These are phyloP conservation scores for Pseudachorutes palmiensis DNA, from an alignment of 1,140 invertebrate genomes.

Conservation along the genomic window DNA sequence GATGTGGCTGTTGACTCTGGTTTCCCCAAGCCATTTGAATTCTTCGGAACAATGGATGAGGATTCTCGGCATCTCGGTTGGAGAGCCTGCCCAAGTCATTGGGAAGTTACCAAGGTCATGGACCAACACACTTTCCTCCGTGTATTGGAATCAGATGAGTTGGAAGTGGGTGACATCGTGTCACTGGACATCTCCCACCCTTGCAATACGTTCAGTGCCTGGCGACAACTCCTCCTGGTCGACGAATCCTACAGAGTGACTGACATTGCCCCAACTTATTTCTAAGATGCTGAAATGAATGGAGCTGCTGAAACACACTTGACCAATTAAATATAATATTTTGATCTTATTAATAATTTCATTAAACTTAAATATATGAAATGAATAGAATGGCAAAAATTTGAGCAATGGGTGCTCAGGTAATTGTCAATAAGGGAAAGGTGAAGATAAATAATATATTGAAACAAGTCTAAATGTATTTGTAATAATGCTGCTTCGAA, in stretches of 20 bases:
- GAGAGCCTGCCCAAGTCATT: not conserved
- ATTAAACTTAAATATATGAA: too few relatives aligned
- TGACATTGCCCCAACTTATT: conserved; percentile 25
- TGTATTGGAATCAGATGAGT: conserved; percentile 14
- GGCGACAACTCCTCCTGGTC: conserved; percentile 20
- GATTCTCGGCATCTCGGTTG: not conserved
- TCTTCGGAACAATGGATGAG: conserved; percentile 12
- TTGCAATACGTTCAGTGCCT: conserved; percentile 33
- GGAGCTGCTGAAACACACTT: too few relatives aligned
- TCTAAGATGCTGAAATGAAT: too few relatives aligned
- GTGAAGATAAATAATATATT: too few relatives aligned
- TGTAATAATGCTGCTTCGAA: too few relatives aligned
- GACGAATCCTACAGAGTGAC: conserved; percentile 23
- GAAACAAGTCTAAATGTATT: too few relatives aligned
- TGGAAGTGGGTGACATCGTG: conserved; percentile 32
- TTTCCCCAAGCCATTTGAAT: conserved; percentile 23
- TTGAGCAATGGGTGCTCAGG: too few relatives aligned
- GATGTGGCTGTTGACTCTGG: conserved; percentile 29
- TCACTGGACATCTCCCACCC: conserved; percentile 30
- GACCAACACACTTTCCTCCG: conserved; percentile 34
- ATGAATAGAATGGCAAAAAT: too few relatives aligned
- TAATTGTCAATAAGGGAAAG: too few relatives aligned
- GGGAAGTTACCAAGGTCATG: conserved; percentile 32
- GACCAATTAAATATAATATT: too few relatives aligned
- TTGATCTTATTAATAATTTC: too few relatives aligned